Evolutionary conservation across 2,888 invertebrate species (phyloP), one percentile per base, ranked within the genome.

Genomic region (Dilophus febrilis): DNA sequence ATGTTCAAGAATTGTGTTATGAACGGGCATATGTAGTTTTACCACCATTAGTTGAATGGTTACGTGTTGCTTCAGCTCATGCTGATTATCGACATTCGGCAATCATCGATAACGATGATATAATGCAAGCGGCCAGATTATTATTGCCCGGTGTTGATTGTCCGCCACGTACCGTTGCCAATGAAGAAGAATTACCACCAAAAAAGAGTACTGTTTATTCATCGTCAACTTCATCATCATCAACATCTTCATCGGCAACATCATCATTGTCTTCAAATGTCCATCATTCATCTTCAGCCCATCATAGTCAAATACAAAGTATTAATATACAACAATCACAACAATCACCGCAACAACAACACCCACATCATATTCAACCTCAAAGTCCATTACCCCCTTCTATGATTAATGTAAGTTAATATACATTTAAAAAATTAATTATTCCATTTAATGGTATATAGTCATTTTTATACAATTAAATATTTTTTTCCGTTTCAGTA

Each of bases 11-110:
- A 50, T 66, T 88, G 46, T 85, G 86, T 58, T 86, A 85, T 46
- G 85, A 84, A 63, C 70, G 88, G 39, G 86, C 87, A 1, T 88
- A 86, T 49, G 81, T 86, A 11, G 87, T 87, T 1, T 64, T 88
- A 46, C 90, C 90, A 1, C 90, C 90, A 11, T 65, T 91, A 44
- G 79, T 84, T n/a, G 90, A 90, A 64, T 91, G 90, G 90, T 65
- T 87, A 47, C 68, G 90, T 12, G 86, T 84, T 1, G 75, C 80
- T 5, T 73, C 79, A 0, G 84, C 88, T 3, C 86, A 87, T 61
- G 79, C 85, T 0, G 78, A 81, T 46, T 76, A 87, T 54, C 71
- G 86, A 7, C 77, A 79, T 44, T 79, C 85, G 2, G 70, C 75
- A 18, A 72, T 77, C 44, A 73, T 84, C 37, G 88, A 85, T 58